Base-by-base conservation (phyloP, 2,113 vertebrate genomes). In the Mungos mungo region DNA sequence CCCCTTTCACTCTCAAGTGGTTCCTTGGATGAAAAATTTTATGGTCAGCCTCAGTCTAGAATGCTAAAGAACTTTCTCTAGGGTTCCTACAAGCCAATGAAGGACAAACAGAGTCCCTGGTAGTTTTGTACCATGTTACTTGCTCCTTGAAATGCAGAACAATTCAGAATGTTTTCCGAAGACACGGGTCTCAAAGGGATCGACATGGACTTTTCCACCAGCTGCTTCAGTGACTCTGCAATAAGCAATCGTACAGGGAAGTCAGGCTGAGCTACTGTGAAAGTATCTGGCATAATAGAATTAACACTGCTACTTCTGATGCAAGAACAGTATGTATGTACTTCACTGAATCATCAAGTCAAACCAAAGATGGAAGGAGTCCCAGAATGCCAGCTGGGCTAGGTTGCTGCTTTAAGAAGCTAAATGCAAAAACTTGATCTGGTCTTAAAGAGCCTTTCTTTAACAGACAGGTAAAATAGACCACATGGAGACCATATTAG, bases 301-400 rank as follows among this genome's bases (percentile, higher is more conserved):
- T 95, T 95, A 97, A 76, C 97, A 98, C 80, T 97, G 93, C 95
- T 97, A 94, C 97, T 98, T 96, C 96, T 95, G 80, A 97, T 97
- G 79, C 96, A 97, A 97, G 97, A 98, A 97, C 96, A 97, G 96
- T 88, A 92, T 95, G 96, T 88, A 92, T 95, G 96, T 98, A 96
- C 96, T 97, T 97, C 94, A 93, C 90, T 96, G 97, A 98, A 96
- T 96, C 97, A 98, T 98, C 72, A 80, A 96, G 93, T 96, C 97
- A 96, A 87, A 97, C 92, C 90, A 95, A 91, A 96, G 95, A 98
- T 97, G 97, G 97, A 98, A 98, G 86, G 97, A 92, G 80, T 96
- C 98, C 98, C 96, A 97, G 97, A 98, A 96, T 87, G 65, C 97
- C 98, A 98, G 92, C 95, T 98, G 95, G 92, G 33, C 85, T 90